A percentile compares a stretch with the other conserved stretches of the same genome.
Evolutionary conservation across 1,140 invertebrate species (phyloP).

Genomic region (Lutraria rhynchaena): DNA sequence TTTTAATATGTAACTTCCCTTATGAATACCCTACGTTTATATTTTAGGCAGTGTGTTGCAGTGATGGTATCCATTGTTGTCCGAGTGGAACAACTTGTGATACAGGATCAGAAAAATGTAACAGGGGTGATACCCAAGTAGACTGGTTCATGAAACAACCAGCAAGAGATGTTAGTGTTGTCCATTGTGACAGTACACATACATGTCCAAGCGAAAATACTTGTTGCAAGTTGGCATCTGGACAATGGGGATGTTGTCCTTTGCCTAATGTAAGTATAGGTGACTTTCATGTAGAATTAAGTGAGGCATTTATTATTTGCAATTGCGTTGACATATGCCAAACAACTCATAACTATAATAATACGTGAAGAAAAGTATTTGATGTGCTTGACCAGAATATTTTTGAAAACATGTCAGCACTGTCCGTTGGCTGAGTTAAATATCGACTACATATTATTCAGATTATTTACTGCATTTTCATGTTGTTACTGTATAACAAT

Average conservation of each 20-base stretch:
- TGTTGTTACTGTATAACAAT: too few relatives aligned
- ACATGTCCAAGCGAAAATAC: conserved; percentile 80
- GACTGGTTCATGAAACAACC: conserved; percentile 61
- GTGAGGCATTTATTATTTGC: too few relatives aligned
- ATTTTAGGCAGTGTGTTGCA: conserved; percentile 78
- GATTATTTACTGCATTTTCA: too few relatives aligned
- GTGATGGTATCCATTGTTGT: conserved; percentile 77
- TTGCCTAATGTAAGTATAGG: conserved; percentile 71
- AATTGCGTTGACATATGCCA: too few relatives aligned
- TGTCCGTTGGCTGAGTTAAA: too few relatives aligned
- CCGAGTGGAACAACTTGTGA: conserved; percentile 73
- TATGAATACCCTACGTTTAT: conserved; percentile 58
- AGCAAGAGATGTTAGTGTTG: conserved; percentile 30
- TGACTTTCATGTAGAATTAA: too few relatives aligned
- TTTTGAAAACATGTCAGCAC: too few relatives aligned
- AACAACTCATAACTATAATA: too few relatives aligned
- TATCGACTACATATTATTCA: too few relatives aligned
- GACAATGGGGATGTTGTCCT: conserved; percentile 82
- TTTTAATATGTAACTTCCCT: too few relatives aligned
- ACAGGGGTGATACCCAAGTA: conserved; percentile 31
- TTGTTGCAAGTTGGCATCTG: conserved; percentile 79
- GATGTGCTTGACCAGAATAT: too few relatives aligned
- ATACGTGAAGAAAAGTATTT: too few relatives aligned
- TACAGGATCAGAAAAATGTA: conserved; percentile 63
- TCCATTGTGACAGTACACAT: conserved; percentile 67